Conservation (phyloP, 2,888 invertebrate species). For the Lochmaea capreae region DNA sequence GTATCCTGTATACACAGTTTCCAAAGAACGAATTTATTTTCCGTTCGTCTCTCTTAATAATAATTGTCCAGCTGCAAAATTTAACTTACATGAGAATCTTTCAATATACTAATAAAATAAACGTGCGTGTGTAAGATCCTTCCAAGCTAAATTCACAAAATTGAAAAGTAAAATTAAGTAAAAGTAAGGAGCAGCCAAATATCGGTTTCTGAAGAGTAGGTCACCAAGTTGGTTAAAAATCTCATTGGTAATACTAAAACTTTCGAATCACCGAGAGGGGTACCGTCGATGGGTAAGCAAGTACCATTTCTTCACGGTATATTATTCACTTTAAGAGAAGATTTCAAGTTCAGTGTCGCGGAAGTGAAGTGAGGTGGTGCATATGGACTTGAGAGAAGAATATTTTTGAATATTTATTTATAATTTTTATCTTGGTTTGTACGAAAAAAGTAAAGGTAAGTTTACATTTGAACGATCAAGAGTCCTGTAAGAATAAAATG, state of each 20-base stretch:
- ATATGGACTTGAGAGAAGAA: neutral
- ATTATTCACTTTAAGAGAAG: conserved; percentile 22
- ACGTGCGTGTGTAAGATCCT: neutral
- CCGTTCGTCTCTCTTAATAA: too few species aligned
- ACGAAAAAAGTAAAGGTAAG: neutral
- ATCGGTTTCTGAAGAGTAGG: conserved; percentile 21
- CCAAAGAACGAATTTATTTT: too few species aligned
- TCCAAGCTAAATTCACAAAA: neutral
- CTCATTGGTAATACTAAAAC: conserved; percentile 23
- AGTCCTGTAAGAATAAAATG: too few species aligned
- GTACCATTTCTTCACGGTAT: conserved; percentile 30
- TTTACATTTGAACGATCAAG: neutral
- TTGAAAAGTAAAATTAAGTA: conserved; percentile 22
- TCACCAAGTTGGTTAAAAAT: conserved; percentile 15
- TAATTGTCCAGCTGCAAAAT: too few species aligned
- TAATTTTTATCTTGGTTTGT: neutral
- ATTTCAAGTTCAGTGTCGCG: conserved; percentile 20
- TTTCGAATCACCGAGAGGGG: conserved; percentile 32
- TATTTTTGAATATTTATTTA: neutral
- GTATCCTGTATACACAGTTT: too few species aligned
- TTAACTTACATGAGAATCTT: too few species aligned
- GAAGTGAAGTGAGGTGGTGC: conserved; percentile 11
- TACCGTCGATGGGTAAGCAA: conserved; percentile 24
- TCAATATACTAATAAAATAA: neutral
- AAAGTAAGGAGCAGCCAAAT: conserved; percentile 11